These are phyloP conservation scores for Anthophora plumipes DNA, from an alignment of 2,888 invertebrate genomes.

Conservation along the genomic window DNA sequence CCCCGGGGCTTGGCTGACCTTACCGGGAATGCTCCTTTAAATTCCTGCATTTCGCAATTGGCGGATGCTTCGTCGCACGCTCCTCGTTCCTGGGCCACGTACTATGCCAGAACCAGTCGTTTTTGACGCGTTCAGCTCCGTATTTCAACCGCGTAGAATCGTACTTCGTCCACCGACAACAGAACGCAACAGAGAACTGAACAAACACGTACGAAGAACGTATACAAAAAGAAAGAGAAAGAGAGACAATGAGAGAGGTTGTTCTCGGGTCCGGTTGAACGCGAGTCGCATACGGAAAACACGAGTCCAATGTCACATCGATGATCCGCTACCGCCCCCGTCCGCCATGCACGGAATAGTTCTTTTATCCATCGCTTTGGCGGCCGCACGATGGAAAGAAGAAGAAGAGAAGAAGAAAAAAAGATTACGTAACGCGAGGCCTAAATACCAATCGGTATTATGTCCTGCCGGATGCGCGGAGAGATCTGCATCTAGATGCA, in stretches of 20 bases:
- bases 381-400: conserved; percentile 68
- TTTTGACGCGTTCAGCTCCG: conserved; percentile 44
- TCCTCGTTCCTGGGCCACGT: conserved; percentile 64
- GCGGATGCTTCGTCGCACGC: conserved; percentile 70
- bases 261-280: conserved; percentile 61
- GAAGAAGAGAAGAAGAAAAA: conserved; percentile 47
- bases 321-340: conserved; percentile 56
- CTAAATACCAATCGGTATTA: conserved; percentile 71
- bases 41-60: conserved; percentile 78
- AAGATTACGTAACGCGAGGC: conserved; percentile 71
- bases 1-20: conserved; percentile 67
- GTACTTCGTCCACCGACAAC: no score
- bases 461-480: conserved; percentile 39
- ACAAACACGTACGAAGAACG: neutral
- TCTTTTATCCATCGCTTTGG: conserved; percentile 64
- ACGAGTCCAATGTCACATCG: conserved; percentile 78
- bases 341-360: conserved; percentile 63
- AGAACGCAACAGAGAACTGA: no score
- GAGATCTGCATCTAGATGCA: conserved; percentile 58
- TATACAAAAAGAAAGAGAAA: neutral
- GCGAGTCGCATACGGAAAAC: conserved; percentile 79
- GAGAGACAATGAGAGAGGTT: conserved; percentile 37
- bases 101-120: conserved; percentile 40
- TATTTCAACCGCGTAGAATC: conserved; percentile 30
- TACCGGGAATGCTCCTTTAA: conserved; percentile 64